phyloP scores from a whole-genome alignment of 2,113 vertebrate species.

The Grus americana region DNA sequence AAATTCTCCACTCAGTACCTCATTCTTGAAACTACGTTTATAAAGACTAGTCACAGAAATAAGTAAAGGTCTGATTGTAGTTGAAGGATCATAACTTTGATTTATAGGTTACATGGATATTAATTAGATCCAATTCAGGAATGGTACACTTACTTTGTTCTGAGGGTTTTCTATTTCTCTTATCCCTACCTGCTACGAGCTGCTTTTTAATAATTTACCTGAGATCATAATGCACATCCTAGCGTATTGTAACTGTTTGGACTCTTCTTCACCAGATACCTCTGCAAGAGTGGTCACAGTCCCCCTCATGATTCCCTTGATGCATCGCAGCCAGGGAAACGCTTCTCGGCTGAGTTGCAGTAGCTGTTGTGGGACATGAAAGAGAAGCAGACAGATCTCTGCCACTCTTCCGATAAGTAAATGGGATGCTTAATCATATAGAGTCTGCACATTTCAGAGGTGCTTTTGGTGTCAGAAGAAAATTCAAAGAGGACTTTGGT shows the following conservation, averaged over 20 bases:
- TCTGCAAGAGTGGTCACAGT: background rate
- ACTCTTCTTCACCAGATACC: background rate
- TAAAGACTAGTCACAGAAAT: background rate
- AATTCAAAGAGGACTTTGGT: background rate
- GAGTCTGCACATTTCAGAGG: background rate
- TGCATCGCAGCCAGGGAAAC: background rate
- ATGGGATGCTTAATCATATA: background rate
- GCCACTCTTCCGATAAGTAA: background rate
- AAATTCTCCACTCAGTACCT: background rate
- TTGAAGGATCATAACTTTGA: background rate
- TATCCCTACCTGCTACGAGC: background rate
- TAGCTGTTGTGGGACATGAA: background rate
- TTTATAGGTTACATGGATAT: background rate
- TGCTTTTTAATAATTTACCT: background rate
- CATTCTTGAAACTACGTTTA: background rate
- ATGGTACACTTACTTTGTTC: background rate
- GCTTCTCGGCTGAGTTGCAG: background rate
- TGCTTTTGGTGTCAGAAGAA: background rate
- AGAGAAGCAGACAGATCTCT: background rate
- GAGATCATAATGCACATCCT: background rate
- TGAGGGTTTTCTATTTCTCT: background rate
- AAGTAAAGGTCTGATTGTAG: background rate
- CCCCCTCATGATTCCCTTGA: background rate
- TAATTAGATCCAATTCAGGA: background rate
- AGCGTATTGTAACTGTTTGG: background rate